Evolutionary conservation across 2,113 vertebrate species (phyloP).

Genomic region (Dasyurus viverrinus): DNA sequence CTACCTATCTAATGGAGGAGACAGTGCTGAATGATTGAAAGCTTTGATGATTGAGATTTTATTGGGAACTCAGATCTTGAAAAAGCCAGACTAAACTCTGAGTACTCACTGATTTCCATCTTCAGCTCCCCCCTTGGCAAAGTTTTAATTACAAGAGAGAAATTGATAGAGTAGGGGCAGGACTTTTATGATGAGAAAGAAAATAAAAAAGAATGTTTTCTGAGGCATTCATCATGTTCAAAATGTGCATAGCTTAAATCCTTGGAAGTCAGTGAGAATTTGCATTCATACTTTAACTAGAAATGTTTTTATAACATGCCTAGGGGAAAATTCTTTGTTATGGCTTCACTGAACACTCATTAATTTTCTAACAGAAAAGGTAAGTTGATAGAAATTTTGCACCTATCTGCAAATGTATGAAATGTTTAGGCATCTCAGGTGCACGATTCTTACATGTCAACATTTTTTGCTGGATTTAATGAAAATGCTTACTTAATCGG

Average conservation of each 20-base stretch:
- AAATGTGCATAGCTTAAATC: slow-evolving; percentile 62
- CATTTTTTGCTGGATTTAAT: slow-evolving; percentile 62
- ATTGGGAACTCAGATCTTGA: neutral
- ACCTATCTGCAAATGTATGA: slow-evolving; percentile 73
- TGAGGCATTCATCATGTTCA: slow-evolving; percentile 58
- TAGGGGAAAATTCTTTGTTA: slow-evolving; percentile 73
- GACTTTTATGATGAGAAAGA: slow-evolving; percentile 53
- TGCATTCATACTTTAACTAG: slow-evolving; percentile 52
- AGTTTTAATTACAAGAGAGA: slow-evolving; percentile 53
- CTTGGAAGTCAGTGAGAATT: slow-evolving; percentile 54
- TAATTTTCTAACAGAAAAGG: slow-evolving; percentile 75
- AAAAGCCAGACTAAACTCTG: slow-evolving; percentile 15
- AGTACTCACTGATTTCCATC: slow-evolving; percentile 45
- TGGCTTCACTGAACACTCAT: slow-evolving; percentile 71
- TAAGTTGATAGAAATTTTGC: slow-evolving; percentile 74
- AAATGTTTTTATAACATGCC: slow-evolving; percentile 73
- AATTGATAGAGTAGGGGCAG: slow-evolving; percentile 29
- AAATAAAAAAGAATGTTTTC: slow-evolving; percentile 60
- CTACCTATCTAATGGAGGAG: neutral
- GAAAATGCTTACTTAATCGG: slow-evolving; percentile 54
- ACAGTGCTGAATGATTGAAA: neutral
- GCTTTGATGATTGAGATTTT: slow-evolving; percentile 24
- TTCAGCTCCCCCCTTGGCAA: slow-evolving; percentile 57
- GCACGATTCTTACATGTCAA: slow-evolving; percentile 73
- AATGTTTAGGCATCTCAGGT: slow-evolving; percentile 77